Evolutionary conservation across 2,797 vertebrate species (phyloP).

Genomic region (Neosalanx taihuensis): DNA sequence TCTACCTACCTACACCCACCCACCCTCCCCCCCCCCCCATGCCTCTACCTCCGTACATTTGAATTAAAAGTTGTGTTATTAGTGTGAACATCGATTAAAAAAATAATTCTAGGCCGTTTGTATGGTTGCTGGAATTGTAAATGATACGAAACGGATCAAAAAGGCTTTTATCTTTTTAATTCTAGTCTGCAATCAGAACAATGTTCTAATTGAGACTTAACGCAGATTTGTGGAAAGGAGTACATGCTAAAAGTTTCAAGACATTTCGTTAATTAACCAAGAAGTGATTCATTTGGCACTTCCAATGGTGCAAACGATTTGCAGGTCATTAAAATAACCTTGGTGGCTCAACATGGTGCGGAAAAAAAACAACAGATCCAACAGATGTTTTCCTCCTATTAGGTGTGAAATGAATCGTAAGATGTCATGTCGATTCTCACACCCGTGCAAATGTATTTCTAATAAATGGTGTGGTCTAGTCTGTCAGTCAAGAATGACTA

Average conservation of each 20-base stretch:
- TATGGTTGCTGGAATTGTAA: constrained; percentile 6
- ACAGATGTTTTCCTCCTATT: constrained; percentile 43
- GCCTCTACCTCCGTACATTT: constrained; percentile 4
- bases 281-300: constrained; percentile 38
- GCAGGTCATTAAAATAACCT: constrained; percentile 47
- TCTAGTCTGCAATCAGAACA: neutral
- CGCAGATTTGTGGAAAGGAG: neutral
- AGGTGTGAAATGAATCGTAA: constrained; percentile 34
- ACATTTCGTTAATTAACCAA: constrained; percentile 40
- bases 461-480: neutral
- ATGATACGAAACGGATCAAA: neutral
- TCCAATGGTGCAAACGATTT: constrained; percentile 41
- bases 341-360: constrained; percentile 19
- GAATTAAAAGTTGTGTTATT: constrained; percentile 25
- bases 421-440: constrained; percentile 26
- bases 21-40: too few relatives aligned
- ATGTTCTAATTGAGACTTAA: neutral
- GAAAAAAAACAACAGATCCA: constrained; percentile 18
- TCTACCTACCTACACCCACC: neutral
- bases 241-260: constrained; percentile 20
- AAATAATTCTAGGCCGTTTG: neutral
- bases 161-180: neutral
- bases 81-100: constrained; percentile 11
- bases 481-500: constrained; percentile 3
- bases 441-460: constrained; percentile 3